phyloP scores from a whole-genome alignment of 2,888 invertebrate species.

The Pyrrhia umbra region DNA sequence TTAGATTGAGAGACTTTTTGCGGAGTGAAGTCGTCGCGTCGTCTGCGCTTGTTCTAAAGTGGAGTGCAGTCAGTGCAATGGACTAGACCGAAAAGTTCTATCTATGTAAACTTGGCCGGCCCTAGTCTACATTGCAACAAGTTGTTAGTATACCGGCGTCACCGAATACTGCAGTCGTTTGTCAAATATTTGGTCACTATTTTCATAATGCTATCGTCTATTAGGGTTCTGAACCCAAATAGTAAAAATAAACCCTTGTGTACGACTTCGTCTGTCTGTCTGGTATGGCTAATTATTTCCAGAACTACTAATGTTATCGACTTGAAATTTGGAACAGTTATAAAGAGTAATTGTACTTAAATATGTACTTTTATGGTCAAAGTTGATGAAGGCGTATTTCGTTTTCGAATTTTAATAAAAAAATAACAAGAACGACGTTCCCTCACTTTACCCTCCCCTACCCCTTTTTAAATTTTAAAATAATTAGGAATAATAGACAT shows the following conservation, averaged over 20 bases:
- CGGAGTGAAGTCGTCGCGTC: slow-evolving; percentile 35
- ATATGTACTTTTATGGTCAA: too few relatives aligned
- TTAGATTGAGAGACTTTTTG: slow-evolving; percentile 53
- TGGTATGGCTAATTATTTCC: too few relatives aligned
- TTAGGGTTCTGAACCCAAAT: neutral
- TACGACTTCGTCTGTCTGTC: neutral
- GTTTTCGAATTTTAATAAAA: too few relatives aligned
- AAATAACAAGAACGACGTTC: too few relatives aligned
- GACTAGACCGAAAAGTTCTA: slow-evolving; percentile 67
- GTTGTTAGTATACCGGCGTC: slow-evolving; percentile 55
- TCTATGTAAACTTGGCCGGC: slow-evolving; percentile 57
- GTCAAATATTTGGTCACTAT: slow-evolving; percentile 39
- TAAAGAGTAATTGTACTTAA: too few relatives aligned
- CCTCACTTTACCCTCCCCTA: too few relatives aligned
- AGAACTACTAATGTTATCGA: too few relatives aligned
- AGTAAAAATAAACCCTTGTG: too few relatives aligned
- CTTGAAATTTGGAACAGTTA: too few relatives aligned
- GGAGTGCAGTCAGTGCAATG: slow-evolving; percentile 64
- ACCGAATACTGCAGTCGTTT: slow-evolving; percentile 38
- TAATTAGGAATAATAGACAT: too few relatives aligned
- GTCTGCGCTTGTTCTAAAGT: slow-evolving; percentile 68
- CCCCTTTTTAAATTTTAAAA: too few relatives aligned
- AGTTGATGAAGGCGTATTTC: too few relatives aligned
- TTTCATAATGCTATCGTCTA: slow-evolving; percentile 13
- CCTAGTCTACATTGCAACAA: slow-evolving; percentile 65